phyloP scores from a whole-genome alignment of 2,113 vertebrate genomes.

The Corynorhinus townsendii region DNA sequence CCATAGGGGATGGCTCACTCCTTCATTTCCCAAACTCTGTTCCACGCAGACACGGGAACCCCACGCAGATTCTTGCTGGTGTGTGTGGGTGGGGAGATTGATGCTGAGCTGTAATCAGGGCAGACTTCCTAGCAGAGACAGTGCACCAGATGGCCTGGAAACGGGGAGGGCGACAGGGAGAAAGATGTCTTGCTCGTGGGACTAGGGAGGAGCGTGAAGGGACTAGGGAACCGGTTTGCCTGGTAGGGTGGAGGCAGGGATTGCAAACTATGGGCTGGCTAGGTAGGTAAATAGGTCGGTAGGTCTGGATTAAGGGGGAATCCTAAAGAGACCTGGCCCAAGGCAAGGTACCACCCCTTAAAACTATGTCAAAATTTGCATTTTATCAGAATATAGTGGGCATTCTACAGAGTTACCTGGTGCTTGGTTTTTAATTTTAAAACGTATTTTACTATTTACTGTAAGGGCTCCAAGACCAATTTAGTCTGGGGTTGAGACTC shows the following conservation, averaged over 20 bases:
- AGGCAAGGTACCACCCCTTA: background rate
- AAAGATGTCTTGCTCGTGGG: background rate
- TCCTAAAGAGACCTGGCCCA: background rate
- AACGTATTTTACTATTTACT: slow-evolving; percentile 18
- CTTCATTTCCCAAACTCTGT: background rate
- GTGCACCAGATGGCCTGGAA: background rate
- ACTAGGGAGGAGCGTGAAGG: background rate
- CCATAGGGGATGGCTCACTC: background rate
- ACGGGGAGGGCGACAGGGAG: background rate
- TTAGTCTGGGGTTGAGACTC: background rate
- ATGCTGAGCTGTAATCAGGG: background rate
- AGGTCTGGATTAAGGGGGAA: background rate
- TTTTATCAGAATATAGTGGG: slow-evolving; percentile 1
- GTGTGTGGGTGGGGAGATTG: background rate
- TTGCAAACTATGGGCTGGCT: background rate
- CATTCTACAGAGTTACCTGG: background rate
- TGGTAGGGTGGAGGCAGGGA: background rate
- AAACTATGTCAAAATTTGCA: slow-evolving; percentile 25
- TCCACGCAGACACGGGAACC: background rate
- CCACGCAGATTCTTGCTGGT: background rate
- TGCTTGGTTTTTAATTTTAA: background rate
- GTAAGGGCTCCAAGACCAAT: background rate
- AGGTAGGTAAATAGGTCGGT: background rate
- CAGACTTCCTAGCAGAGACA: background rate
- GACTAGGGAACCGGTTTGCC: slow-evolving; percentile 4